phyloP scores from a whole-genome alignment of 2,888 invertebrate genomes.

The Adelphocoris suturalis region DNA sequence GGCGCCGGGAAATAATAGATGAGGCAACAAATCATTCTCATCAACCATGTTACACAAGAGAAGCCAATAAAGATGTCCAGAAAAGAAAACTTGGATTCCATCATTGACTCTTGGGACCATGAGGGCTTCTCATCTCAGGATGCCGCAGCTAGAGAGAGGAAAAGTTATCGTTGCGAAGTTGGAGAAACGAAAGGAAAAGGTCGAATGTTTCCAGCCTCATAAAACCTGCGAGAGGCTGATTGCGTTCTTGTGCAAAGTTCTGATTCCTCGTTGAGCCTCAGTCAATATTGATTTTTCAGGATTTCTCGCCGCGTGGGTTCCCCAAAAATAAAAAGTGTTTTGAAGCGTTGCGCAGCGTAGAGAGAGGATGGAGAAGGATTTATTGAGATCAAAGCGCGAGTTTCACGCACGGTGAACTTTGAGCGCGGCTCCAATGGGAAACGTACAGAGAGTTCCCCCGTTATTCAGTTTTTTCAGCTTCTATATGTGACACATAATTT shows the following conservation, averaged over 20 bases:
- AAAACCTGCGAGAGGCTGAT: slow-evolving; percentile 25
- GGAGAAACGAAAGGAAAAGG: neutral
- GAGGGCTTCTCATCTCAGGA: neutral
- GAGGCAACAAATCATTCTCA: neutral
- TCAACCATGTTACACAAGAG: neutral
- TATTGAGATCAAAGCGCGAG: neutral
- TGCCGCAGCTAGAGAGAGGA: neutral
- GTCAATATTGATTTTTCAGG: slow-evolving; percentile 30
- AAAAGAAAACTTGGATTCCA: slow-evolving; percentile 11
- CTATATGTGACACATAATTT: no score
- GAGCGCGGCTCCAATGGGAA: neutral
- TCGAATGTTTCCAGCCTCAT: slow-evolving; percentile 20
- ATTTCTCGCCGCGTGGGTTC: neutral
- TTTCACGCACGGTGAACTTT: neutral
- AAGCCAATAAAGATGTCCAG: neutral
- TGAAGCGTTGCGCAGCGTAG: neutral
- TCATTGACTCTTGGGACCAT: neutral
- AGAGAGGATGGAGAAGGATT: neutral
- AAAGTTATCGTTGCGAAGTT: slow-evolving; percentile 8
- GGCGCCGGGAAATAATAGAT: neutral
- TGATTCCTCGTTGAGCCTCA: slow-evolving; percentile 20
- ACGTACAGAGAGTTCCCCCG: no score
- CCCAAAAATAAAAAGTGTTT: neutral
- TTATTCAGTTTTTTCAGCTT: no score
- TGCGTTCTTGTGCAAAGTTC: neutral